Conservation (phyloP, 2,797 vertebrate genomes). For the Myotis vivesi region DNA sequence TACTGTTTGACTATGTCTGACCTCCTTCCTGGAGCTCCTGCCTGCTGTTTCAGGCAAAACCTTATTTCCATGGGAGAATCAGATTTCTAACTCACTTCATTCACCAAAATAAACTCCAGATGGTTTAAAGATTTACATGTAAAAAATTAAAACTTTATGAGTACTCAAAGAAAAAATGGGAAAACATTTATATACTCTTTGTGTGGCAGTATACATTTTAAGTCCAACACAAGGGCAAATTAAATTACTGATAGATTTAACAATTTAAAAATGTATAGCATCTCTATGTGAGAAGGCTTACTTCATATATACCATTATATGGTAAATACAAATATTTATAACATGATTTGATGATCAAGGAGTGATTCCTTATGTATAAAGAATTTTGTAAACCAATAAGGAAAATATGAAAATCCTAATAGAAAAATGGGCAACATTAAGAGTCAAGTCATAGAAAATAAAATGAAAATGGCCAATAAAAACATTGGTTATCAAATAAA, state of each 20-base stretch:
- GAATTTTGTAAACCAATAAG: conserved; percentile 1
- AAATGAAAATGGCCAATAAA: neutral
- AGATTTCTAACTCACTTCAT: conserved; percentile 58
- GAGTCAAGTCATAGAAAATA: neutral
- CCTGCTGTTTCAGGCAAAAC: conserved; percentile 45
- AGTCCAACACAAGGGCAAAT: neutral
- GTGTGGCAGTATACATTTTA: conserved; percentile 23
- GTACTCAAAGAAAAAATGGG: conserved; percentile 42
- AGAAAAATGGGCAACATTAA: conserved; percentile 4
- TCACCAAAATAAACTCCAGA: conserved; percentile 64
- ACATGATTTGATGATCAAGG: neutral
- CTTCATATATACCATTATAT: neutral
- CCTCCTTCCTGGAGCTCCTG: conserved; percentile 51
- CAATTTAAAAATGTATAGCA: neutral
- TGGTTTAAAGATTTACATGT: conserved; percentile 63
- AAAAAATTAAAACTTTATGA: conserved; percentile 46
- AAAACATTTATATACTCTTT: conserved; percentile 57
- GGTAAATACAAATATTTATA: conserved; percentile 45
- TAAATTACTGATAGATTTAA: conserved; percentile 44
- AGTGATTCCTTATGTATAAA: neutral
- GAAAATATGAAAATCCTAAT: neutral
- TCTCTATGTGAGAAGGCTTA: neutral
- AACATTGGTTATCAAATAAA: neutral
- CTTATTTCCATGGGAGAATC: conserved; percentile 24
- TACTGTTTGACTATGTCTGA: conserved; percentile 43